Evolutionary conservation across 2,888 invertebrate genomes (phyloP), one percentile per base, ranked within the genome.

Genomic region (Monoplex corrugatus): DNA sequence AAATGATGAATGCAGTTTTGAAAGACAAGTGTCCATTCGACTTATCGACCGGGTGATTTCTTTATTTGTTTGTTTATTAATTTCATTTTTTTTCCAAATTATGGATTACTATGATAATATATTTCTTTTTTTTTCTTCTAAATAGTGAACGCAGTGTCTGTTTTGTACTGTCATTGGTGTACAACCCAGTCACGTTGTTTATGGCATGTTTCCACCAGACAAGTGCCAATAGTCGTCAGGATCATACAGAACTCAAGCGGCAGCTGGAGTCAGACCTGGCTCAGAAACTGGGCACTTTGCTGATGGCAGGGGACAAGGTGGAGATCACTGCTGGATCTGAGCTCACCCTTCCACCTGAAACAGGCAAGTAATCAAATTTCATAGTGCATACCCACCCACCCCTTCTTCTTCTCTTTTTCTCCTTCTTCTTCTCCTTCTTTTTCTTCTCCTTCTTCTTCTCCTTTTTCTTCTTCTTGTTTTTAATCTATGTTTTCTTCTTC

Each of bases 271-370:
- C 68, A 19, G 43, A n/a, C 3, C 8, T 63, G 19, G 19, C 50
- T 13, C 90, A 90, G 6, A 89, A 90, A 38, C 92, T 92, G 91
- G 94, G 94, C n/a, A 85, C 90, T 38, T 85, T 92, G 16, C 87
- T 94, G 85, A 91, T 93, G 75, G 87, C 92, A 38, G 94, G 93
- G n/a, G 94, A 94, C 83, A 90, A 91, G 84, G 92, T 93, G 75
- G 90, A 91, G 63, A 44, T 93, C 57, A 92, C 93, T 38, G 91
- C 93, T 88, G 92, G 91, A 57, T 89, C 90, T 68, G 87, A 87
- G 44, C 68, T 93, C 45, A 91, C 91, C 75, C 88, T 91, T 84
- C 93, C 92, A 8, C 93, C 92, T 23, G 90, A 92, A 85, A 90
- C 92, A 92, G 93, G 94, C 93, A 89, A 90, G 16, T 50, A 19